These are phyloP conservation scores for Brachyhypopomus occidentalis DNA, from an alignment of 2,113 vertebrate species.

Conservation along the genomic window DNA sequence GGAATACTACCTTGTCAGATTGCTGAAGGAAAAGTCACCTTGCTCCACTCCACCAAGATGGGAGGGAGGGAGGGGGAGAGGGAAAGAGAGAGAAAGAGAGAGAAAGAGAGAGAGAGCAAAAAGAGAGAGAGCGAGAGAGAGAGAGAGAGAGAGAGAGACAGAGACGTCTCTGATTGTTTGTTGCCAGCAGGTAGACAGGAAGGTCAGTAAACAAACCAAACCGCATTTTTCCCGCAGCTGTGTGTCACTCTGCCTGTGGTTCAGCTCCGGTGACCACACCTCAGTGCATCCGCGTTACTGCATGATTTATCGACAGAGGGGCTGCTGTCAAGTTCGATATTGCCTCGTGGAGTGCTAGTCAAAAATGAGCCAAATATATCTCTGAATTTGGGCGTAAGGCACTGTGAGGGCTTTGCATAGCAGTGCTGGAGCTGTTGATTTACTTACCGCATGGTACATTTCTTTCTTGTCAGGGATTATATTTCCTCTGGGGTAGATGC, in stretches of 20 bases:
- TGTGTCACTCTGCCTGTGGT: slow-evolving; percentile 35
- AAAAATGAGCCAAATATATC: slow-evolving; percentile 19
- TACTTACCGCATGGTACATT: not conserved
- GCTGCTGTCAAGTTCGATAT: slow-evolving; percentile 29
- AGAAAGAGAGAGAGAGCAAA: too few relatives aligned
- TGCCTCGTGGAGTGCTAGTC: slow-evolving; percentile 4
- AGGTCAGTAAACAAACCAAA: slow-evolving; percentile 67
- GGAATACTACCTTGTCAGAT: slow-evolving; percentile 59
- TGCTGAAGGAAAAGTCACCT: slow-evolving; percentile 61
- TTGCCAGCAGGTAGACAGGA: slow-evolving; percentile 65
- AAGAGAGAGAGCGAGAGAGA: slow-evolving; percentile 43
- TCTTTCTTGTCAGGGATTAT: not conserved
- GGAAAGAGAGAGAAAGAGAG: slow-evolving; percentile 46
- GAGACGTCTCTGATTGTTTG: slow-evolving; percentile 62
- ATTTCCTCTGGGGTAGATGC: not conserved
- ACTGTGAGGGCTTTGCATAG: not conserved
- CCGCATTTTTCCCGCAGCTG: slow-evolving; percentile 32
- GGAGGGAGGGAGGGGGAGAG: slow-evolving; percentile 52
- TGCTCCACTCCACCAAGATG: slow-evolving; percentile 58
- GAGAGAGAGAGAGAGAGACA: slow-evolving; percentile 46
- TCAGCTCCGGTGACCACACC: slow-evolving; percentile 16
- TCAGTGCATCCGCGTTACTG: slow-evolving; percentile 3
- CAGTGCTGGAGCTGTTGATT: not conserved
- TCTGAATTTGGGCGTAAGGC: slow-evolving; percentile 5
- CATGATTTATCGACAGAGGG: slow-evolving; percentile 31